phyloP scores from a whole-genome alignment of 2,888 invertebrate species.

The Phyllotreta striolata region DNA sequence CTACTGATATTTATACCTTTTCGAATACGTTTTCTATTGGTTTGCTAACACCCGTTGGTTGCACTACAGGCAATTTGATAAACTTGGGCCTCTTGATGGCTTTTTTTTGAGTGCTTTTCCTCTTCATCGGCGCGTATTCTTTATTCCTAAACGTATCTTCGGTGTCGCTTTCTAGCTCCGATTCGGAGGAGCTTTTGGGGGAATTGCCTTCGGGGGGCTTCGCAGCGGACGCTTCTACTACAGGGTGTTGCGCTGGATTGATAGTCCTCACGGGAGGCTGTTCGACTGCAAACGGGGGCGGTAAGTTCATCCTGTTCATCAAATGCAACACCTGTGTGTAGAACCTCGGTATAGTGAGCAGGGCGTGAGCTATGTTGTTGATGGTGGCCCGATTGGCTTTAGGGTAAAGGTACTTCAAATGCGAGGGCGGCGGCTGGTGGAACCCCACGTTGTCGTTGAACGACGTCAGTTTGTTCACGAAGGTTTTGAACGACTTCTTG shows the following conservation, averaged over 20 bases:
- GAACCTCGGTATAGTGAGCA: constrained; percentile 80
- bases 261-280: constrained; percentile 51
- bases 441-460: constrained; percentile 70
- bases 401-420: constrained; percentile 83
- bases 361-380: constrained; percentile 78
- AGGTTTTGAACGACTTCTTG: constrained; percentile 65
- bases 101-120: constrained; percentile 60
- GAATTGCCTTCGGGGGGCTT: constrained; percentile 59
- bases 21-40: constrained; percentile 67
- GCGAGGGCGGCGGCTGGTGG: constrained; percentile 77
- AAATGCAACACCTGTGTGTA: constrained; percentile 87
- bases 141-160: constrained; percentile 50
- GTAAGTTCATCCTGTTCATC: constrained; percentile 94
- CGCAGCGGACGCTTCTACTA: constrained; percentile 53
- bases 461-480: constrained; percentile 67
- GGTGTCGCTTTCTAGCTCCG: constrained; percentile 73
- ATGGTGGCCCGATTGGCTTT: constrained; percentile 75
- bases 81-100: constrained; percentile 67
- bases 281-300: constrained; percentile 76
- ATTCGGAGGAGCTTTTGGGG: constrained; percentile 61
- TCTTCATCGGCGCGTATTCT: constrained; percentile 63
- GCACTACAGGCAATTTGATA: constrained; percentile 57
- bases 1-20: constrained; percentile 43
- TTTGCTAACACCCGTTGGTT: constrained; percentile 37
- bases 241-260: constrained; percentile 55